Evolutionary conservation across 2,888 invertebrate species (phyloP).

Genomic region (Conus canariensis): DNA sequence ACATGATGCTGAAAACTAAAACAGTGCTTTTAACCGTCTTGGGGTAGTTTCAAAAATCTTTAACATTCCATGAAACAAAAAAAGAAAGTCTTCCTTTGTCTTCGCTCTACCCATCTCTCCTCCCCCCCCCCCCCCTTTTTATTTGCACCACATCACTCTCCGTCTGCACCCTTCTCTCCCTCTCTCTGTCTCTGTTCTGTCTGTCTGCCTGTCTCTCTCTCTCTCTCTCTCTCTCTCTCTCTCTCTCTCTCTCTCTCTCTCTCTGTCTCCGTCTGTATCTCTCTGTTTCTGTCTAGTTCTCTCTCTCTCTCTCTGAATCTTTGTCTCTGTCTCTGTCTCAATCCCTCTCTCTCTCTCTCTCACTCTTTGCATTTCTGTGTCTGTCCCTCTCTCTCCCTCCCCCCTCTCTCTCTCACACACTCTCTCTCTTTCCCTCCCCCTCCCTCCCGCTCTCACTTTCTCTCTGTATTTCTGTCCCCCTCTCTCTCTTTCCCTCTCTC

Average conservation of each 20-base stretch:
- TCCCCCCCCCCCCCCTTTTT: neutral
- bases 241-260: neutral
- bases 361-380: neutral
- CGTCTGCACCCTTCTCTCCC: neutral
- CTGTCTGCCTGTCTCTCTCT: neutral
- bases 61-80: no score
- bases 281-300: neutral
- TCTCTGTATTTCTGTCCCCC: neutral
- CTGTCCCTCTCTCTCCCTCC: neutral
- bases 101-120: neutral
- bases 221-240: neutral
- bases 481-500: neutral
- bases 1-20: no score
- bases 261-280: neutral
- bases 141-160: neutral
- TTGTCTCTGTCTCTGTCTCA: neutral
- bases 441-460: conserved; percentile 16
- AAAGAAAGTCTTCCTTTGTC: neutral
- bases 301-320: neutral
- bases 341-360: conserved; percentile 17
- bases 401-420: neutral
- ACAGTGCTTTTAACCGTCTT: no score
- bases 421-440: neutral
- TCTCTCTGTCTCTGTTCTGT: neutral
- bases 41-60: no score